Evolutionary conservation across 2,888 invertebrate species (phyloP), one percentile per base, ranked within the genome.

Genomic region (Nymphalis polychloros): DNA sequence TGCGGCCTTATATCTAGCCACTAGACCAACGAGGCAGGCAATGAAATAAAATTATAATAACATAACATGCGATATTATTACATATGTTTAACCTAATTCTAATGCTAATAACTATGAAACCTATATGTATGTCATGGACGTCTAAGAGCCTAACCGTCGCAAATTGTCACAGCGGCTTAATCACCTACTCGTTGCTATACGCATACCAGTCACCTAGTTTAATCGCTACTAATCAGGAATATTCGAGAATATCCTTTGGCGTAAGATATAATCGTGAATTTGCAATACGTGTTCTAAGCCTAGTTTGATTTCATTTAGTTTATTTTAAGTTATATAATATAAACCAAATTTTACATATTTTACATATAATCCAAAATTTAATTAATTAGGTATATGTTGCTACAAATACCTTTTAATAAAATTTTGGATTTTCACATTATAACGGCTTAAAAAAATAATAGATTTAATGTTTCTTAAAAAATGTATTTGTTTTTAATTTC

Each of bases 131-230:
- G 16, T 35, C n/a, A 17, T 57, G 17, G n/a, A 6, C 35, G 19
- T 35, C 35, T 57, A 35, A 57, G 17, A 35, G 19, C 53, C 7
- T 35, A 57, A 35, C 19, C 57, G 57, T 57, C 57, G 35, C 57
- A 35, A 57, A 57, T 57, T 27, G 53, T 53, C 57, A 19, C n/a
- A 35, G n/a, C 57, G 53, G 31, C 53, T 66, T 66, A 66, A 66
- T 66, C 66, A 66, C 65, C 60, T 35, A 20, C 41, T 13, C 41
- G 13, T 41, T 13, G 65, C 23, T 55, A 60, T 60, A 61, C 66
- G 66, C 66, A 66, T 66, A 61, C 61, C 53, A 52, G 61, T 66
- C 66, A 59, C 53, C 60, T 66, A 59, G 23, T 50, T 35, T 66
- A 66, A 61, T 66, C 61, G 66, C 55, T 55, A 55, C 60, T 48